Percentiles rank a stretch among this genome's conserved stretches.
Conservation (phyloP, 2,797 vertebrate genomes). For the Sebastiscus tertius region DNA sequence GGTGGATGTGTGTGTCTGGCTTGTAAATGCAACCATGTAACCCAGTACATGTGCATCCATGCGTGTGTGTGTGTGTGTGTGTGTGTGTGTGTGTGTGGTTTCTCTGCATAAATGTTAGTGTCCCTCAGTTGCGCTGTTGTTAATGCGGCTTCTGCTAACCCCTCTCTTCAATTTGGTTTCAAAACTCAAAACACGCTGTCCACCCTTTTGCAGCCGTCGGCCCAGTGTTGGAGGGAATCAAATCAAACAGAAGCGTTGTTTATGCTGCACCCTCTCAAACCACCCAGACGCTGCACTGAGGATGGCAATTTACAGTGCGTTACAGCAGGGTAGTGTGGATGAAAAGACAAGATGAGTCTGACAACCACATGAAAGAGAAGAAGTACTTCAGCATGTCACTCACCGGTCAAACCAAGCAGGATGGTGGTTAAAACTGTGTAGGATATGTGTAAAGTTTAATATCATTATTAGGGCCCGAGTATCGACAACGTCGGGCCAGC, state of each 20-base stretch:
- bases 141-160: conserved; percentile 32
- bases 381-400: background rate
- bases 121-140: conserved; percentile 61
- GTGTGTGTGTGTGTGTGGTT: conserved; percentile 38
- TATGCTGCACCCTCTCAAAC: conserved; percentile 57
- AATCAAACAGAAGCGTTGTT: conserved; percentile 50
- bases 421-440: background rate
- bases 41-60: conserved; percentile 6
- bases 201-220: conserved; percentile 38
- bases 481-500: too few relatives aligned
- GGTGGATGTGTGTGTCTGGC: background rate
- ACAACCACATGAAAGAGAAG: background rate
- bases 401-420: background rate
- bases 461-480: background rate
- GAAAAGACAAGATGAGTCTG: conserved; percentile 6
- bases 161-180: conserved; percentile 69
- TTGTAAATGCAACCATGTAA: conserved; percentile 7
- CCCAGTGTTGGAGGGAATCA: conserved; percentile 35
- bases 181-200: conserved; percentile 60
- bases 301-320: conserved; percentile 27
- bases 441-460: background rate
- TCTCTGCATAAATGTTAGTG: conserved; percentile 63
- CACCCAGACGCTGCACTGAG: conserved; percentile 48
- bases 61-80: background rate
- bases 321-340: conserved; percentile 16